Base-by-base conservation (phyloP, 2,888 invertebrate species). In the Catotricha subobsoleta region DNA sequence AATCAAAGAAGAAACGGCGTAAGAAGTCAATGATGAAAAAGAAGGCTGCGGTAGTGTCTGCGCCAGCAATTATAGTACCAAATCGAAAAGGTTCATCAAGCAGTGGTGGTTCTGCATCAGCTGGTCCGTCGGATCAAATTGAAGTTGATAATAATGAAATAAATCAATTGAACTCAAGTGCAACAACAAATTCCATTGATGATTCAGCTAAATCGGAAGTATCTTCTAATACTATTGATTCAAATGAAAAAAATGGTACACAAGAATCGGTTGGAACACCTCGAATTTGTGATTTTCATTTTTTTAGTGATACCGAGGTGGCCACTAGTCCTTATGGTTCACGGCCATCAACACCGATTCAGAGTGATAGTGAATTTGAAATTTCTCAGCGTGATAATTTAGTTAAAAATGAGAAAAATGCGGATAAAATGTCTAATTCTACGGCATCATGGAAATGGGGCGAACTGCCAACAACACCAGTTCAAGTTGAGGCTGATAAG, bases 291-390 rank as follows among this genome's bases (percentile, higher is more conserved):
- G 80, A 81, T 56, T 75, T 80, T 49, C 82, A 90, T 57, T 91
- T 91, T 67, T 92, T 86, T 64, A 92, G 92, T 56, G 94, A 94
- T 56, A 83, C 86, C 0, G 92, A 94, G 66, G 67, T 86, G 39
- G 80, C 80, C n/a, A 73, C 72, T 2, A 54, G 56, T 44, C 48
- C 50, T 41, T 58, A 55, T 27, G 66, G 69, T 45, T 80, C 80
- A 27, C 72, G 88, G 44, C 76, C 81, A 29, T 76, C 77, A 47
- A 81, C 87, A 12, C 90, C 91, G 7, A 76, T 84, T 45, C 90
- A 90, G 59, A 92, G 92, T 31, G 95, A 95, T 62, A 90, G 92
- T 0, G 95, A 95, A 58, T 80, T 88, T 54, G 94, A 94, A 62
- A 73, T 72, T 45, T 60, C 63, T 1, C 52, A 59, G 54, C 55